These are phyloP conservation scores for Cloeon dipterum DNA, from an alignment of 2,888 invertebrate species.

Conservation along the genomic window DNA sequence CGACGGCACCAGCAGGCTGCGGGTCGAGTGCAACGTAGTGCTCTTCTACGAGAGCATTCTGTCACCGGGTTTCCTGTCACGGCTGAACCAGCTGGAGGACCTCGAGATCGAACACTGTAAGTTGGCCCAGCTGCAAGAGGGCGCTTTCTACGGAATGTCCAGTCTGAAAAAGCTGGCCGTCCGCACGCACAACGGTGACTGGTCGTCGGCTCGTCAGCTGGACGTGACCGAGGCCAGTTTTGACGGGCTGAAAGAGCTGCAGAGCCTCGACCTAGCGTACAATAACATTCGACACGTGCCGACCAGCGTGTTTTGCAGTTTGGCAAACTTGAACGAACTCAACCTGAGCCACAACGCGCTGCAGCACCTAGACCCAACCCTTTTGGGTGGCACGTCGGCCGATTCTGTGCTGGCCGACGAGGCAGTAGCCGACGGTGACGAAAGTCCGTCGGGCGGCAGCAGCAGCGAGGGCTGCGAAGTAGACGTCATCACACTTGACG, in stretches of 20 bases:
- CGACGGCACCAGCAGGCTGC: conserved; percentile 47
- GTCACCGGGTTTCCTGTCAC: conserved; percentile 42
- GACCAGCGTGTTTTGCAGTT: conserved; percentile 60
- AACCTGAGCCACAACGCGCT: conserved; percentile 73
- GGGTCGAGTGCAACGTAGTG: conserved; percentile 53
- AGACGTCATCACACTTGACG: conserved; percentile 61
- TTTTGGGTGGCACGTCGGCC: conserved; percentile 45
- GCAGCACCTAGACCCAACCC: conserved; percentile 69
- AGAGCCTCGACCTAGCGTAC: conserved; percentile 61
- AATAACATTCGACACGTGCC: conserved; percentile 82
- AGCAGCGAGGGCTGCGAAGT: conserved; percentile 30
- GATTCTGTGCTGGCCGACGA: neutral
- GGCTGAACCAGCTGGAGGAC: conserved; percentile 49
- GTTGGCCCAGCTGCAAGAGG: conserved; percentile 46
- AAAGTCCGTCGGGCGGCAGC: neutral
- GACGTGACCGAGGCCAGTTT: conserved; percentile 50
- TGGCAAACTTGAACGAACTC: conserved; percentile 52
- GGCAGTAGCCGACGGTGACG: neutral
- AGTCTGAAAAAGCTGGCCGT: conserved; percentile 57
- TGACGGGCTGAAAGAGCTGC: conserved; percentile 34
- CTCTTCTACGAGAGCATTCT: conserved; percentile 58
- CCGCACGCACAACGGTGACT: conserved; percentile 56
- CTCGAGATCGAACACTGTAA: conserved; percentile 59
- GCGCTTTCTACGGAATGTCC: conserved; percentile 55
- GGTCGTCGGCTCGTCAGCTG: conserved; percentile 43